These are phyloP conservation scores for Epizoanthus fatuus DNA, from an alignment of 92 coral and sea anemone genomes.

Conservation along the genomic window DNA sequence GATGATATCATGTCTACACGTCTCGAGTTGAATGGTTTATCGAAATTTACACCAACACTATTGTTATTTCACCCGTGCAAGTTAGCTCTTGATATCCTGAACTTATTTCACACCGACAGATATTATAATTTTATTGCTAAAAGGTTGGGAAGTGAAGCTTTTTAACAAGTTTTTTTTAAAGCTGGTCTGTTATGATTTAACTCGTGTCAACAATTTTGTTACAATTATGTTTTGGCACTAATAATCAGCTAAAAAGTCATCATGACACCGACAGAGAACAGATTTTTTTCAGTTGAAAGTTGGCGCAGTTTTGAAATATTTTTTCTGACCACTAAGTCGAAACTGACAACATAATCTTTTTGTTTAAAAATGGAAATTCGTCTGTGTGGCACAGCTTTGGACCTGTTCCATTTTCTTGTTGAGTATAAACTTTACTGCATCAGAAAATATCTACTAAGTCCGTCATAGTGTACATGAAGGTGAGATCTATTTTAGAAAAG, in stretches of 20 bases:
- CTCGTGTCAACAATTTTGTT: conserved; percentile 5
- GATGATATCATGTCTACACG: background rate
- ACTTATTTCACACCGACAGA: conserved; percentile 4
- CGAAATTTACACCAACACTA: background rate
- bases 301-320: background rate
- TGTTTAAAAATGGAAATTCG: conserved; percentile 22
- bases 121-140: background rate
- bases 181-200: background rate
- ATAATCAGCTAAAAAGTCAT: background rate
- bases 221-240: background rate
- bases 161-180: background rate
- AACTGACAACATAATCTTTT: conserved; percentile 24
- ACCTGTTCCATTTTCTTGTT: conserved; percentile 47
- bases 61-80: conserved; percentile 1
- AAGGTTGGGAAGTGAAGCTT: conserved; percentile 2
- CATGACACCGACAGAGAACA: background rate
- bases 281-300: background rate
- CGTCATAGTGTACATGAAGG: background rate
- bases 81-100: background rate
- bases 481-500: conserved; percentile 13
- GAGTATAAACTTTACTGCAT: background rate
- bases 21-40: background rate
- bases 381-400: background rate
- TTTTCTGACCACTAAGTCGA: background rate
- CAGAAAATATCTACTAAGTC: background rate